These are phyloP conservation scores for Lithophane semibrunnea DNA, from an alignment of 2,888 invertebrate species.

Conservation along the genomic window DNA sequence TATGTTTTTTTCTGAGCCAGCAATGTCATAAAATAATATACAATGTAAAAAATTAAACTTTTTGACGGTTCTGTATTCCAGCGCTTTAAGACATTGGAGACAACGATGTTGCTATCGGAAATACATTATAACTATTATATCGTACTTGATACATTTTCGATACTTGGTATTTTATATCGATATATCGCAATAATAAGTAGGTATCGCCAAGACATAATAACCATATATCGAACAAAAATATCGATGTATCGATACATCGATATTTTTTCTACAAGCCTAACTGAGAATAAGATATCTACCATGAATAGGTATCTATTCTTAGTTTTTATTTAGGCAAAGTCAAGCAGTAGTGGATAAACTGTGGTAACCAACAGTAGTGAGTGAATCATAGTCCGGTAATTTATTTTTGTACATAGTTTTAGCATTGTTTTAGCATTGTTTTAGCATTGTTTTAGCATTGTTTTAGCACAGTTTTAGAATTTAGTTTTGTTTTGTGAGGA, in stretches of 20 bases:
- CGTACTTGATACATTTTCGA: not conserved
- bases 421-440: not conserved
- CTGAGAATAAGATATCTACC: not conserved
- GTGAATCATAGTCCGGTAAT: constrained; percentile 23
- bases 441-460: too few species aligned
- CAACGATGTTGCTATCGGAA: not conserved
- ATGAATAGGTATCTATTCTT: constrained; percentile 22
- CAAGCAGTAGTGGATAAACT: constrained; percentile 24
- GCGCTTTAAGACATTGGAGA: not conserved
- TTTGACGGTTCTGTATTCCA: too few species aligned
- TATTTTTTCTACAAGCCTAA: not conserved
- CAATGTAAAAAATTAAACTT: too few species aligned
- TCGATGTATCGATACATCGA: not conserved
- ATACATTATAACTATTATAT: not conserved
- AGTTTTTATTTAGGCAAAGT: constrained; percentile 2
- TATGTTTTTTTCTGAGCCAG: too few species aligned
- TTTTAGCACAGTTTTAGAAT: too few species aligned
- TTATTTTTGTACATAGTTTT: not conserved
- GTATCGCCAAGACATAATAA: not conserved
- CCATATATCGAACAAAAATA: not conserved
- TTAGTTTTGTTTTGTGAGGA: too few species aligned
- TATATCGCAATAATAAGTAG: not conserved
- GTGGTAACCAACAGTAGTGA: constrained; percentile 20
- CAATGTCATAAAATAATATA: too few species aligned
- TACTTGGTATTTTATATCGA: not conserved